phyloP scores from a whole-genome alignment of 2,888 invertebrate species.

The Thysanoteuthis rhombus region DNA sequence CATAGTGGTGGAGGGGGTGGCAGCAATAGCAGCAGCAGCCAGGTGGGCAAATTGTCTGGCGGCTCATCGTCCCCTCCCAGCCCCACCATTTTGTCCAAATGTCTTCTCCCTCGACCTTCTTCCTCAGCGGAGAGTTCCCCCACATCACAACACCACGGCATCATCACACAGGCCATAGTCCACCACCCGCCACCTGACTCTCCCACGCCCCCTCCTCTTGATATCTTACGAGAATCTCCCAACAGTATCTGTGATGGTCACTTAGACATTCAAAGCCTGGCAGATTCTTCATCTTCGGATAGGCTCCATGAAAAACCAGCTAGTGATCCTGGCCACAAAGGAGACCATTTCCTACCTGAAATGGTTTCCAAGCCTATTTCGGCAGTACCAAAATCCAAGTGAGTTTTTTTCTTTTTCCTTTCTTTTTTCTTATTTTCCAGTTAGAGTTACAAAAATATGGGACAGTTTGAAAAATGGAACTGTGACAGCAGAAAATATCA shows the following conservation, averaged over 20 bases:
- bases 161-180: conserved; percentile 37
- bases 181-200: conserved; percentile 31
- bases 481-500: no score
- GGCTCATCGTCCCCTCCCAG: conserved; percentile 49
- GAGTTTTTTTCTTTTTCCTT: conserved; percentile 16
- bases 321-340: conserved; percentile 15
- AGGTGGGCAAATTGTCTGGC: conserved; percentile 38
- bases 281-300: conserved; percentile 27
- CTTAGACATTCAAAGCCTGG: background rate
- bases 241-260: conserved; percentile 26
- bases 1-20: background rate
- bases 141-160: conserved; percentile 33
- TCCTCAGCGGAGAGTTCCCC: conserved; percentile 17
- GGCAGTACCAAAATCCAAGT: conserved; percentile 45
- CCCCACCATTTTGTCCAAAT: conserved; percentile 42
- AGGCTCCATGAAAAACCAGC: background rate
- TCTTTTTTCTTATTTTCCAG: background rate
- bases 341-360: conserved; percentile 52
- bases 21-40: background rate
- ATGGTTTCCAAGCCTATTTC: conserved; percentile 50
- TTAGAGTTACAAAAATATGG: no score
- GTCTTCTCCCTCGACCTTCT: conserved; percentile 33
- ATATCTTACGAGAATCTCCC: conserved; percentile 23
- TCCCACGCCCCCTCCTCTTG: background rate
- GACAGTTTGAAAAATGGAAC: no score